Evolutionary conservation across 1,140 invertebrate genomes (phyloP).

Genomic region (Agrypnia vestita): DNA sequence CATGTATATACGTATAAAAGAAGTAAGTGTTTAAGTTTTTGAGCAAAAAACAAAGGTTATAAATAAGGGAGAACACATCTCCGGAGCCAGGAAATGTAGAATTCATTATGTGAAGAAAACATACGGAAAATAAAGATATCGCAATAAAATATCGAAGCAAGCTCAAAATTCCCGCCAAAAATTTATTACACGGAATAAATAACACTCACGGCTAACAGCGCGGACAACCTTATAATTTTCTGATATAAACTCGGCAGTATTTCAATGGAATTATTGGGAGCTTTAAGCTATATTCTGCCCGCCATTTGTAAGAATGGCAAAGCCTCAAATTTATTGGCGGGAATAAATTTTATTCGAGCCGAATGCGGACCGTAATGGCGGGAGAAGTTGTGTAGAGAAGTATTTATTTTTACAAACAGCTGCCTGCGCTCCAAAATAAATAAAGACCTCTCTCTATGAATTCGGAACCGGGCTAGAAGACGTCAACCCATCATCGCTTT

Average conservation of each 20-base stretch:
- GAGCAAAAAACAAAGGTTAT: too few species aligned
- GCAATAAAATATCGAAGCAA: conserved; percentile 16
- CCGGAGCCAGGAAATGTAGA: too few species aligned
- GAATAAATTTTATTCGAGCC: conserved; percentile 32
- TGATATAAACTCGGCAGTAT: conserved; percentile 40
- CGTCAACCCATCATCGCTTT: too few species aligned
- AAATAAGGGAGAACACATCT: too few species aligned
- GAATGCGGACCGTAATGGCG: conserved; percentile 5
- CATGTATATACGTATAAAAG: too few species aligned
- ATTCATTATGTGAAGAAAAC: neutral
- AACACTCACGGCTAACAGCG: conserved; percentile 32
- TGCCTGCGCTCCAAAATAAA: too few species aligned
- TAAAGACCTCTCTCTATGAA: too few species aligned
- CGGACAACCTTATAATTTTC: conserved; percentile 44
- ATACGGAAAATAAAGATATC: neutral
- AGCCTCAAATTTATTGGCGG: conserved; percentile 36
- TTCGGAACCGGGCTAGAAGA: too few species aligned
- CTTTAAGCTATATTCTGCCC: conserved; percentile 30
- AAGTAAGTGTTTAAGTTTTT: too few species aligned
- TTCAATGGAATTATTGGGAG: conserved; percentile 44
- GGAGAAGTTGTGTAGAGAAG: neutral
- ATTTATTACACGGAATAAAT: conserved; percentile 42
- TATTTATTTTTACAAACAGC: too few species aligned
- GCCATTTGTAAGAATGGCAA: conserved; percentile 39
- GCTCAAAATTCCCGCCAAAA: conserved; percentile 22